Conservation (phyloP, 2,797 vertebrate species). For the Acrossocheilus wenchowensis region DNA sequence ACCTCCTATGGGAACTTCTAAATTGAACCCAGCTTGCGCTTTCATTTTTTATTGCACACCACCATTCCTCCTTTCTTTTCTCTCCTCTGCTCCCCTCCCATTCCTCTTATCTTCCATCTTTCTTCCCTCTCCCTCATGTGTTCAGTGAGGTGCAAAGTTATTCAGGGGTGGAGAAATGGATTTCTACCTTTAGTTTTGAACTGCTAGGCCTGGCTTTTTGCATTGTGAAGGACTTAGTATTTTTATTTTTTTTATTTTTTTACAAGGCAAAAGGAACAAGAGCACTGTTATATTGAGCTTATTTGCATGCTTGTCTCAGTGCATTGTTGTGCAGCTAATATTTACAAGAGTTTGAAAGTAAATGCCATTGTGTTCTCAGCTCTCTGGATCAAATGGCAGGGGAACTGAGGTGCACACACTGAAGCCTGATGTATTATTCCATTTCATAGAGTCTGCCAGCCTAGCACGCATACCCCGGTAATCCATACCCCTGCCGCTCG, state of each 20-base stretch:
- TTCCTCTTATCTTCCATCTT: slow-evolving; percentile 65
- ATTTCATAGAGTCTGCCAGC: slow-evolving; percentile 64
- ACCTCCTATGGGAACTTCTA: slow-evolving; percentile 82
- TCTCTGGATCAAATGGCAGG: slow-evolving; percentile 69
- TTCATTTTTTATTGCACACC: slow-evolving; percentile 74
- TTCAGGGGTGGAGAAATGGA: slow-evolving; percentile 80
- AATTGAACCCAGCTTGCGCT: slow-evolving; percentile 85
- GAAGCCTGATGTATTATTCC: slow-evolving; percentile 67
- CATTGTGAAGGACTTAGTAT: slow-evolving; percentile 75
- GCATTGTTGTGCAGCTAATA: slow-evolving; percentile 73
- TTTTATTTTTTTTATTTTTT: slow-evolving; percentile 81
- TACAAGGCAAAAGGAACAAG: slow-evolving; percentile 75
- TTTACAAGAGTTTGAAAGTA: slow-evolving; percentile 71
- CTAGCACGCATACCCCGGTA: slow-evolving; percentile 54
- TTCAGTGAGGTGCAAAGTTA: slow-evolving; percentile 83
- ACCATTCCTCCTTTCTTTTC: slow-evolving; percentile 35
- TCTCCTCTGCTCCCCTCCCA: slow-evolving; percentile 11
- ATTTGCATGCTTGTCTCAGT: slow-evolving; percentile 67
- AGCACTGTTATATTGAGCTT: slow-evolving; percentile 65
- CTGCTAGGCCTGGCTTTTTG: slow-evolving; percentile 78
- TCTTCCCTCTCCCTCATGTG: slow-evolving; percentile 77
- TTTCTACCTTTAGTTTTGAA: slow-evolving; percentile 75
- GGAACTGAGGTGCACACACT: slow-evolving; percentile 55
- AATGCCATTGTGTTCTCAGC: slow-evolving; percentile 68
- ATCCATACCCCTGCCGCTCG: slow-evolving; percentile 61